Evolutionary conservation across 2,797 vertebrate genomes (phyloP), one percentile per base, ranked within the genome.

Genomic region (Meda fulgida): DNA sequence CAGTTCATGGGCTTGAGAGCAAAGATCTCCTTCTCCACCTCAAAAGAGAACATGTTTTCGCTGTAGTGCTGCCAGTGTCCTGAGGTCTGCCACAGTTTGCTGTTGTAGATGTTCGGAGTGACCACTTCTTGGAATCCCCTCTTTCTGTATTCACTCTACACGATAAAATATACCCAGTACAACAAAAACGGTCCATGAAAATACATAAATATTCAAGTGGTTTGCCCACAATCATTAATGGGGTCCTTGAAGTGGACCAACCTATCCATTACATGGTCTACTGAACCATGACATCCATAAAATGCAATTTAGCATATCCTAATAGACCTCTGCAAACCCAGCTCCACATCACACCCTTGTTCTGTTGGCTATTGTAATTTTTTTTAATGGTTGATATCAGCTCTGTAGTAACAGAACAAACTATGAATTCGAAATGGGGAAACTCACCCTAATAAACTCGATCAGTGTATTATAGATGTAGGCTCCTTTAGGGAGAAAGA

Each of bases 11-110:
- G 98, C 85, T 99, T 99, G 75, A 99, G 95, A 79, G 98, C 98
- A 53, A 97, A 99, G n/a, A 92, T 93, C 90, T 99, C 98, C 92
- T 99, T 99, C 91, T 99, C 98, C 36, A 95, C 96, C 92, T 99
- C 98, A 36, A 99, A 99, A 23, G 97, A 98, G 93, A 99, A 99
- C 97, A 99, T 99, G 91, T 98, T 99, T 55, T 99, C 98, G 0
- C 97, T 98, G 93, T 99, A 99, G 91, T 99, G 98, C 91, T 99
- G 96, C 98, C 98, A 99, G 90, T 99, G 98, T 3, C 98, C 98
- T 0, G 98, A 99, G 7, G 97, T 99, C 94, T 98, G 91, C 98
- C 98, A 99, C 14, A 99, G 95, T 75, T 98, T 98, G 93, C 97
- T 98, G 91, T 99, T 99, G 93, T 96, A 99, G 91, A 99, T 95